phyloP scores from a whole-genome alignment of 2,797 vertebrate species.

The Chrysocyon brachyurus region DNA sequence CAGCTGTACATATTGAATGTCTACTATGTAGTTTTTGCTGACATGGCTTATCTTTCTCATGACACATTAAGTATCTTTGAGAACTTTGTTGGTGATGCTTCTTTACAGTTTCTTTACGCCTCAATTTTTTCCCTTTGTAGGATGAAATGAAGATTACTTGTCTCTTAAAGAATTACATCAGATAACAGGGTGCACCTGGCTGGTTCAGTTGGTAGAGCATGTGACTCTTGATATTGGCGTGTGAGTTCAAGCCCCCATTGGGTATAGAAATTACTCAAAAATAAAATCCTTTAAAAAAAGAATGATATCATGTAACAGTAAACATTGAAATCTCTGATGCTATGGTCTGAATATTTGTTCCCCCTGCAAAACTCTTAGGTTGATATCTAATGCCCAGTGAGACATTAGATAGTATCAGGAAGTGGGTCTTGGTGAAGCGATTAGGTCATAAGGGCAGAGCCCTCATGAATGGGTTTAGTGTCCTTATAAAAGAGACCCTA shows the following conservation, averaged over 20 bases:
- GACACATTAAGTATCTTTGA: not conserved
- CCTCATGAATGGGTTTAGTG: not conserved
- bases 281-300: not conserved
- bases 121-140: not conserved
- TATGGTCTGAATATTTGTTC: not conserved
- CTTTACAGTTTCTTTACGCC: not conserved
- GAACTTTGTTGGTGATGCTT: not conserved
- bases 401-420: not conserved
- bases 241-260: not conserved
- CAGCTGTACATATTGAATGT: not conserved
- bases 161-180: not conserved
- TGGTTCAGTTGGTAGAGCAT: not conserved
- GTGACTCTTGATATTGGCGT: not conserved
- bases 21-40: not conserved
- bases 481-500: not conserved
- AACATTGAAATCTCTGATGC: not conserved
- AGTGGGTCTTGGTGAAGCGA: not conserved
- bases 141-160: not conserved
- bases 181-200: not conserved
- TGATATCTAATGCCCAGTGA: not conserved
- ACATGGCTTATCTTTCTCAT: not conserved
- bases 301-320: not conserved
- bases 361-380: not conserved
- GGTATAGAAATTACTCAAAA: not conserved
- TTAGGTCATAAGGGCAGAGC: not conserved